phyloP scores from a whole-genome alignment of 2,888 invertebrate genomes.

The Xestia c-nigrum region DNA sequence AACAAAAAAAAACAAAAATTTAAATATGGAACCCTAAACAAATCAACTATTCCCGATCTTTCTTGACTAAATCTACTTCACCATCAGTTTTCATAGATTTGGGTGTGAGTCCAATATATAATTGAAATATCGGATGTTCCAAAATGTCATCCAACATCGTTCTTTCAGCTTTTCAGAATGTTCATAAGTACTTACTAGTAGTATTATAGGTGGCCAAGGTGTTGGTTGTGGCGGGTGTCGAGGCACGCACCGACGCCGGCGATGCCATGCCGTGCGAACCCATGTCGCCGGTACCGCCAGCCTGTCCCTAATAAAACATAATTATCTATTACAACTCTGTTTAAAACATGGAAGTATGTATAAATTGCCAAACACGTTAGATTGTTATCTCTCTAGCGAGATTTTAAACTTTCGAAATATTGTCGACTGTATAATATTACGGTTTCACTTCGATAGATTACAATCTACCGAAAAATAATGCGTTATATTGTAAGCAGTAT shows the following conservation, averaged over 20 bases:
- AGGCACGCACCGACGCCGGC: constrained; percentile 77
- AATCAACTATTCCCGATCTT: too few relatives aligned
- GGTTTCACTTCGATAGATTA: too few relatives aligned
- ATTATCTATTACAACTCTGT: background rate
- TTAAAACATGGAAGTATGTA: background rate
- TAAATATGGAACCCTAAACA: too few relatives aligned
- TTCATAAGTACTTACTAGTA: constrained; percentile 68
- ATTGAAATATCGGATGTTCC: background rate
- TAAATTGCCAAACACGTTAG: too few relatives aligned
- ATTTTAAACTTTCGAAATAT: too few relatives aligned
- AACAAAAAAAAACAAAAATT: too few relatives aligned
- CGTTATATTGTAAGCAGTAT: too few relatives aligned
- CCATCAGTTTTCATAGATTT: background rate
- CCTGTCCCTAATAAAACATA: constrained; percentile 57
- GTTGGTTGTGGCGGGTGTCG: constrained; percentile 79
- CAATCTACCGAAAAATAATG: too few relatives aligned
- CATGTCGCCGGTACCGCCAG: constrained; percentile 76
- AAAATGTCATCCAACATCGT: background rate
- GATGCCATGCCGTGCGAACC: constrained; percentile 71
- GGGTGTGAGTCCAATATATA: background rate
- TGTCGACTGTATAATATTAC: too few relatives aligned
- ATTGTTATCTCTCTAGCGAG: too few relatives aligned
- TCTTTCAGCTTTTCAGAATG: background rate
- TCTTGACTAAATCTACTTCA: background rate
- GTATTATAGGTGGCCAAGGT: constrained; percentile 74